phyloP scores from a whole-genome alignment of 2,113 vertebrate genomes.

The Triplophysa rosa region DNA sequence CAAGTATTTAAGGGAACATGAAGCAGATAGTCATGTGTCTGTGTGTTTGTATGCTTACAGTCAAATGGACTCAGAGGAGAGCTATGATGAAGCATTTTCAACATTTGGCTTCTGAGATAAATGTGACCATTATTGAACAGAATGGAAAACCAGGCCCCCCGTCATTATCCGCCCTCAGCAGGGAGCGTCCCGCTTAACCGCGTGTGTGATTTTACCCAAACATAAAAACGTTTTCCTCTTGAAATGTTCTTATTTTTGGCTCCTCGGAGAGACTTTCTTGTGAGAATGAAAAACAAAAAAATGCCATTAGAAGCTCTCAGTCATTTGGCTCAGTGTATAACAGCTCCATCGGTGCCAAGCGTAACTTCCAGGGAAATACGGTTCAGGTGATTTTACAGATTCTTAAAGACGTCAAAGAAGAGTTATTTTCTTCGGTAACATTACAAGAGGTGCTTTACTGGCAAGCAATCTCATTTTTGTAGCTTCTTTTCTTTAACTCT shows the following conservation, averaged over 20 bases:
- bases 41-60: not conserved
- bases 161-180: conserved; percentile 15
- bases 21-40: not conserved
- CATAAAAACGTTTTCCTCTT: conserved; percentile 9
- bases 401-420: not conserved
- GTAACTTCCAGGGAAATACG: not conserved
- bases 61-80: not conserved
- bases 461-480: no score
- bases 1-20: not conserved
- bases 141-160: not conserved
- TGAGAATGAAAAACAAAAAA: conserved; percentile 19
- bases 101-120: conserved; percentile 8
- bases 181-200: conserved; percentile 14
- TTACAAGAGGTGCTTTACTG: not conserved
- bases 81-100: conserved; percentile 1
- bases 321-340: conserved; percentile 15
- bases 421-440: not conserved
- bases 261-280: conserved; percentile 22
- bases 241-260: conserved; percentile 38
- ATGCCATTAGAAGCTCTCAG: conserved; percentile 4
- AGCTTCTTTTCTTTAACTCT: not conserved
- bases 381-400: conserved; percentile 8
- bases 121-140: conserved; percentile 18
- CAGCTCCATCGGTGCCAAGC: conserved; percentile 1
- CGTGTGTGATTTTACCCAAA: conserved; percentile 7